Evolutionary conservation across 1,140 invertebrate genomes (phyloP), one percentile per base, ranked within the genome.

Genomic region (Nautilus pompilius): DNA sequence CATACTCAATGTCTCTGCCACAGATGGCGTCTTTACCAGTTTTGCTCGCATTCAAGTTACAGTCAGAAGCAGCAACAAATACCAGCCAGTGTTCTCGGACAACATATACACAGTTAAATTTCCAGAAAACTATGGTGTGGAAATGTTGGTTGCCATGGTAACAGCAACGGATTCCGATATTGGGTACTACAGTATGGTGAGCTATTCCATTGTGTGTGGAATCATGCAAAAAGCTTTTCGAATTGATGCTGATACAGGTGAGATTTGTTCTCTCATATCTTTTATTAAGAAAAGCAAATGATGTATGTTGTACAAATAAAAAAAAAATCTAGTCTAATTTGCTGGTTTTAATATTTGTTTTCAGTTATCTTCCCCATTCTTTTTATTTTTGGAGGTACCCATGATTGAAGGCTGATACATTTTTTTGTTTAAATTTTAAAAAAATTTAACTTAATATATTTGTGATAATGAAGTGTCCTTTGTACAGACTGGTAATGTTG

Each of bases 191-290:
- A 91, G 92, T 0, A 83, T 86, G 29, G 76, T 96, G 0, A 86
- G 86, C 0, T 97, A 96, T 74, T 87, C 88, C 3, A 93, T 97
- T 57, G 86, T 89, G 22, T 94, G 91, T 20, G 88, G 92, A 55
- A 82, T 88, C 36, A 86, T 93, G 70, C 87, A 86, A 51, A 89
- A 93, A 66, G 86, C 86, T 17, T 97, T 96, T 80, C 82, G 86
- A 10, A 89, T 97, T 6, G 89, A 96, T 78, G 87, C 88, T 63
- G 80, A 84, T 24, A 90, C 81, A 59, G 85, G 85, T 84, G 76
- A 74, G 61, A n/a, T n/a, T n/a, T n/a, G n/a, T n/a, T n/a, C n/a
- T n/a, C n/a, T n/a, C n/a, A n/a, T n/a, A n/a, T n/a, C n/a, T n/a
- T n/a, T n/a, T n/a, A n/a, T n/a, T n/a, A n/a, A n/a, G n/a, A n/a